phyloP scores from a whole-genome alignment of 2,113 vertebrate species.

The Upupa epops region DNA sequence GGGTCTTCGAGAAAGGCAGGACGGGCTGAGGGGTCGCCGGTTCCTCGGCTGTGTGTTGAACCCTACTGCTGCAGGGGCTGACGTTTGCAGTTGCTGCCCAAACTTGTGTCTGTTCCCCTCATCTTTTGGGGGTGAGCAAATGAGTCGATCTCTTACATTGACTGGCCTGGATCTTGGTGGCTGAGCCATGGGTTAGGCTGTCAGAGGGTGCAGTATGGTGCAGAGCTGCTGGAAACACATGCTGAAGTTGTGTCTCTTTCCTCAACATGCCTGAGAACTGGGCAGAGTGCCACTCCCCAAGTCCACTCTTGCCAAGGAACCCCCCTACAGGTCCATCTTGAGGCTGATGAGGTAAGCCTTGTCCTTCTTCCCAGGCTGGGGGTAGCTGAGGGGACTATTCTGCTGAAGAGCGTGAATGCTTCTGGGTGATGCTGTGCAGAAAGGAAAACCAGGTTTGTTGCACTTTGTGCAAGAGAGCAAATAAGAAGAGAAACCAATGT shows the following conservation, averaged over 20 bases:
- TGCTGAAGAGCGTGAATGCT: fast-evolving
- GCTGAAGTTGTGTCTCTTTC: fast-evolving
- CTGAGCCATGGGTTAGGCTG: neutral
- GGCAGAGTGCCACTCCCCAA: fast-evolving
- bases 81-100: neutral
- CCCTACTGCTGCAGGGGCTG: neutral
- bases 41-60: neutral
- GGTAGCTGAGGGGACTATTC: neutral
- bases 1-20: neutral
- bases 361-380: fast-evolving
- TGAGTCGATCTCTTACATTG: fast-evolving
- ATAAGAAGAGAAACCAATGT: neutral
- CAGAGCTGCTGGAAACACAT: fast-evolving
- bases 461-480: neutral
- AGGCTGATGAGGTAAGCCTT: neutral
- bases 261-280: fast-evolving
- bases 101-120: fast-evolving
- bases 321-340: neutral
- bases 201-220: fast-evolving
- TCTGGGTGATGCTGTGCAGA: neutral
- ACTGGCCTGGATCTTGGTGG: neutral
- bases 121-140: neutral
- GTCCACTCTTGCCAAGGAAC: neutral
- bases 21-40: neutral
- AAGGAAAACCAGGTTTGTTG: neutral